Base-by-base conservation (phyloP, 2,888 invertebrate genomes). In the Nomada goodeniana region DNA sequence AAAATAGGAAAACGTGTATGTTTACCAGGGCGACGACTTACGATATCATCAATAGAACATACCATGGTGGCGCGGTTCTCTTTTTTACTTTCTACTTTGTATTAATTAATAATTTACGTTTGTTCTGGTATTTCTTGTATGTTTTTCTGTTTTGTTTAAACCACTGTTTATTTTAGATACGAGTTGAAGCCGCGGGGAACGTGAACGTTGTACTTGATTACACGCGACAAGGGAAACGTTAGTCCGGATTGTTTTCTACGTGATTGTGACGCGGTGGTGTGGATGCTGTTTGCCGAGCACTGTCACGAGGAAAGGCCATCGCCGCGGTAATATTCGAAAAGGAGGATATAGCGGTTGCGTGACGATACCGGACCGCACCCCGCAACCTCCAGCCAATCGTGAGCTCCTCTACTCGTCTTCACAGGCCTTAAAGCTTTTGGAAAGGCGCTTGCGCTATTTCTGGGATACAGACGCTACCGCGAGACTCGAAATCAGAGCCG, bases 1-100 rank as follows among this genome's bases (percentile, higher is more conserved):
- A 85, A 83, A 86, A 87, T 77, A 89, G 80, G 88, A 87, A 83
- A 84, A 87, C 88, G 90, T 91, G 92, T 90, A 89, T 87, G 91
- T 93, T 93, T 93, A 93, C 93, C 93, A 93, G 92, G 92, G 90
- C 91, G 92, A 90, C 92, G 93, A 93, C 93, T 93, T 93, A 93
- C 93, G 89, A 93, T 92, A 93, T 93, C 93, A 93, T 93, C 93
- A 91, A 93, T 92, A 89, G 93, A 93, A 93, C 93, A 93, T 93
- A 93, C 93, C 93, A 93, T 93, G 91, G 91, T 91, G 92, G 88
- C 89, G 88, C 85, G 85, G 60, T 68, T 57, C 76, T 79, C 42
- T 70, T 53, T 53, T 84, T 59, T 73, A 50, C 42, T 44, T 44
- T 74, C 71, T 71, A 73, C 80, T 82, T 70, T 76, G 72, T 57